Base-by-base conservation (phyloP, 2,113 vertebrate species). In the Bufo bufo region DNA sequence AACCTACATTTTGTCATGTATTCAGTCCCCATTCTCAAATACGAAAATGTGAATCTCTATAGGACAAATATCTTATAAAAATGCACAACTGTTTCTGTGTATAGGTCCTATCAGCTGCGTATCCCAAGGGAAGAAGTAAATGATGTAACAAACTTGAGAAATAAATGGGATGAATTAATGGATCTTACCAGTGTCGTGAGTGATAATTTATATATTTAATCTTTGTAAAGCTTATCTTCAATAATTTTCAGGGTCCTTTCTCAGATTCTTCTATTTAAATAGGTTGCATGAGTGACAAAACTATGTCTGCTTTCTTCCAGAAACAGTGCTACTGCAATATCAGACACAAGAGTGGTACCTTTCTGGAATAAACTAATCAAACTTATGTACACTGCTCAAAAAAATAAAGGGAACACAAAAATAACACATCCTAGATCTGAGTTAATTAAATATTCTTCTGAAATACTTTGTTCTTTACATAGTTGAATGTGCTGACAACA, bases 161-260 rank as follows among this genome's bases (percentile, higher is more conserved):
- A 59, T 23, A 90, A 87, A 69, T 90, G 89, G 89, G 78, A 63
- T 16, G 89, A 90, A n/a, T 77, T 90, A 47, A 79, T 90, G 61
- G 80, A 79, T 85, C 86, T 90, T 49, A 79, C 85, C 13, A 43
- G 50, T 49, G 49, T 43, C 63, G 89, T 90, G 87, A 87, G 89
- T 90, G 10, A 82, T 6, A 56, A 13, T 10, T 1, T 0, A 23
- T 33, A 71, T 71, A 71, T 8, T 17, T 45, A 69, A 4, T 66
- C 20, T 66, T 66, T n/a, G 20, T 66, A n/a, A 66, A 9, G 20
- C 23, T 66, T 66, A 17, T 61, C 13, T 17, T 17, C 6, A 16
- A 3, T 61, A 0, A 61, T 66, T 66, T n/a, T 66, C 63, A 66
- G 9, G 3, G n/a, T n/a, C 23, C 20, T 6, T n/a, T 10, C 10